Evolutionary conservation across 2,888 invertebrate species (phyloP), one percentile per base, ranked within the genome.

Genomic region (Mellilla xanthometata): DNA sequence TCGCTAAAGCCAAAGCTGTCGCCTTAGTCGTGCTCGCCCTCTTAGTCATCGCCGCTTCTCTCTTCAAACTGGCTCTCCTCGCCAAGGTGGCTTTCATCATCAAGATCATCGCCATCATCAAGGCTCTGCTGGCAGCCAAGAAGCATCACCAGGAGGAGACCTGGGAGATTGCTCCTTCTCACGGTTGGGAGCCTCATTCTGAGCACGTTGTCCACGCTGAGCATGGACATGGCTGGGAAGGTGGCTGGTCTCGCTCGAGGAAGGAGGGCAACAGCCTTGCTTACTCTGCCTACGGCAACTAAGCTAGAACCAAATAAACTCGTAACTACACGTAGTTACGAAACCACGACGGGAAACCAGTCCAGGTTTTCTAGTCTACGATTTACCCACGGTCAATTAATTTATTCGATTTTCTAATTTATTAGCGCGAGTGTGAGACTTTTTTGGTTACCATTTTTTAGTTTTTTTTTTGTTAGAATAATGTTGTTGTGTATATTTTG

Each of bases 21-120:
- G 92, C 93, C 5, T 65, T 95, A 1, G 80, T 93, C 1, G 93
- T 95, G 3, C 60, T 94, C 5, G 81, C 94, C 27, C 72, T 96
- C 8, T 91, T 93, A 10, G 91, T 93, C 56, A 90, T 95, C 40
- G 94, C 93, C 5, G 87, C 94, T 13, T 88, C 96, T 34, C 90
- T 94, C 36, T 83, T 92, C 72, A 96, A 96, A 77, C 92, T 95
- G 40, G 90, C 95, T 11, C 68, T 95, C 36, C 87, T 95, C 27
- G 93, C 95, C 59, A 96, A 96, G 85, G 89, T 95, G 34, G 95
- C 96, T 0, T 92, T 96, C 55, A 73, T 89, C 27, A 76, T 81
- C 56, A 88, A 88, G 53, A 53, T 81, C 6, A 72, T 87, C 19
- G 68, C 76, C 1, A 62, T 85, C 48, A 65, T 88, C 60, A 88